These are phyloP conservation scores for Idris sp. DNA, from an alignment of 1,140 invertebrate species.

Conservation along the genomic window DNA sequence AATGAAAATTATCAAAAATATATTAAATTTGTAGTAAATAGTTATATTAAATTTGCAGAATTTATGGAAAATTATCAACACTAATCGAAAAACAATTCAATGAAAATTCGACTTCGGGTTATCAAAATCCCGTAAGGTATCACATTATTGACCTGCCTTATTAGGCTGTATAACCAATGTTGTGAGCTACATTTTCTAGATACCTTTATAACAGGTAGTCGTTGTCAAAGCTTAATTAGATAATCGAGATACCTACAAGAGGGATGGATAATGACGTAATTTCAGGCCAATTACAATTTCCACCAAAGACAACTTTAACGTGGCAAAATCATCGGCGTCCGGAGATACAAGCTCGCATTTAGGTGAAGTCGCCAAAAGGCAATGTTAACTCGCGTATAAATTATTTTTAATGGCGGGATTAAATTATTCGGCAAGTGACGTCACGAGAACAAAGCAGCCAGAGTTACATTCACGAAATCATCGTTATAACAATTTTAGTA, in stretches of 20 bases:
- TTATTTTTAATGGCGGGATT: slow-evolving; percentile 51
- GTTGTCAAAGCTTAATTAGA: slow-evolving; percentile 46
- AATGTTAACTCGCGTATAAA: slow-evolving; percentile 37
- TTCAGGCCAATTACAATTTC: slow-evolving; percentile 46
- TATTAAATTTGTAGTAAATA: too few relatives aligned
- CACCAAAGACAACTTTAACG: slow-evolving; percentile 33
- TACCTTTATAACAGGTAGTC: slow-evolving; percentile 26
- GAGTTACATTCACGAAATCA: slow-evolving; percentile 26
- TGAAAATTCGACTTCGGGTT: too few relatives aligned
- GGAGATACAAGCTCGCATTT: slow-evolving; percentile 14
- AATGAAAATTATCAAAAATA: too few relatives aligned
- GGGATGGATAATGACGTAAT: slow-evolving; percentile 49
- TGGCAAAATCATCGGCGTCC: slow-evolving; percentile 24
- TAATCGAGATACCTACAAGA: slow-evolving; percentile 35
- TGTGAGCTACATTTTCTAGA: slow-evolving; percentile 26
- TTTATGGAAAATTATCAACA: too few relatives aligned
- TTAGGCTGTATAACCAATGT: slow-evolving; percentile 13
- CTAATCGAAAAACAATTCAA: too few relatives aligned
- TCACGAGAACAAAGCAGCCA: slow-evolving; percentile 33
- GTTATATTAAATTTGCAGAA: too few relatives aligned
- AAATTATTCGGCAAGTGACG: slow-evolving; percentile 37
- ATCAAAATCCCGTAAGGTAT: slow-evolving; percentile 29
- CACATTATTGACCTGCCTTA: slow-evolving; percentile 20
- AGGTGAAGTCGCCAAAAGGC: slow-evolving; percentile 16
- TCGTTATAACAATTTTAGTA: slow-evolving; percentile 33